These are phyloP conservation scores for Urocyon cinereoargenteus DNA, from an alignment of 2,797 vertebrate species.

Conservation along the genomic window DNA sequence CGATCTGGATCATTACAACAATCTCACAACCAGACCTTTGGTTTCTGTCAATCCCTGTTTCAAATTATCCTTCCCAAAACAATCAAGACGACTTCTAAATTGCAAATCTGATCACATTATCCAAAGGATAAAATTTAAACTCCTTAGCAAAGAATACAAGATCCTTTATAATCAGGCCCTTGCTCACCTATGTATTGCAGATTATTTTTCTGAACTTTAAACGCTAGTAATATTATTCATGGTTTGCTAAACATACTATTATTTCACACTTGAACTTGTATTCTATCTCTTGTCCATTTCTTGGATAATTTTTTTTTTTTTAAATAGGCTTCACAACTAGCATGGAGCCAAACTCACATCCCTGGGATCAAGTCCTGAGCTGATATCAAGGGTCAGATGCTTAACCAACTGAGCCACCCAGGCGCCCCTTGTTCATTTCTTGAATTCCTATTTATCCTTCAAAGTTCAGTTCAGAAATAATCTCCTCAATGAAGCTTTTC, in stretches of 20 bases:
- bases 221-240: background rate
- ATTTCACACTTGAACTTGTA: background rate
- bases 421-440: background rate
- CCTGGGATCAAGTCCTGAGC: background rate
- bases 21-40: background rate
- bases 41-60: background rate
- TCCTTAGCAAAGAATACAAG: background rate
- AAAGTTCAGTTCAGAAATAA: slow-evolving; percentile 19
- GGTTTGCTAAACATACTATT: background rate
- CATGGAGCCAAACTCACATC: background rate
- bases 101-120: background rate
- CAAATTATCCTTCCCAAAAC: background rate
- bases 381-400: background rate
- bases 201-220: slow-evolving; percentile 18
- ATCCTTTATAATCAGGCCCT: background rate
- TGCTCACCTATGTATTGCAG: background rate
- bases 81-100: background rate
- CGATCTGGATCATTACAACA: background rate
- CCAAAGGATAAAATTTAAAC: background rate
- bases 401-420: background rate
- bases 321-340: background rate
- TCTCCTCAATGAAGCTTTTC: background rate
- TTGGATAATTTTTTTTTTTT: background rate
- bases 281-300: background rate
- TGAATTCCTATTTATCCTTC: slow-evolving; percentile 13